Evolutionary conservation across 1,140 invertebrate genomes (phyloP).

Genomic region (Drosophila ambigua): DNA sequence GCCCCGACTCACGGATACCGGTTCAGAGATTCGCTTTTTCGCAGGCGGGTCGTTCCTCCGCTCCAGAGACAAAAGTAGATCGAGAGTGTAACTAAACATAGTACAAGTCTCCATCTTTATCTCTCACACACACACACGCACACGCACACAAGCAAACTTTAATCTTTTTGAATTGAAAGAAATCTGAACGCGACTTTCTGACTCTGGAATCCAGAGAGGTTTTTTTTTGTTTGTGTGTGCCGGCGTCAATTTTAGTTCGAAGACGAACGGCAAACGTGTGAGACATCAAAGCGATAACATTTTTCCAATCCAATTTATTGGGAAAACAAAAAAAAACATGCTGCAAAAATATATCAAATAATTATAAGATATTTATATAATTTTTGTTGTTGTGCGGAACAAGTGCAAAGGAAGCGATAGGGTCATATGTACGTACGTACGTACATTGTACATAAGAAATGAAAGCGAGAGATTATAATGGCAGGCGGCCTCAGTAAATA

Average conservation of each 20-base stretch:
- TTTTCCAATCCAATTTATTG: constrained; percentile 14
- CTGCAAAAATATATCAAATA: too few relatives aligned
- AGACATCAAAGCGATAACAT: constrained; percentile 21
- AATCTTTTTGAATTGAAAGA: constrained; percentile 80
- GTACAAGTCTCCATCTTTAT: constrained; percentile 58
- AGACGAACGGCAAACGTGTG: constrained; percentile 38
- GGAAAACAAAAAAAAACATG: neutral
- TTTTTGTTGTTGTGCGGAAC: too few relatives aligned
- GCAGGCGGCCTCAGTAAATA: constrained; percentile 18
- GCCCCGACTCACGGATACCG: constrained; percentile 50
- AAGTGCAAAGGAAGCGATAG: too few relatives aligned
- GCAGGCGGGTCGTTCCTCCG: constrained; percentile 26
- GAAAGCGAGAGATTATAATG: neutral
- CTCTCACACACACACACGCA: constrained; percentile 22
- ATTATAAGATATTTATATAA: too few relatives aligned
- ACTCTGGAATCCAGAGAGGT: constrained; percentile 20
- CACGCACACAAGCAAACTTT: too few relatives aligned
- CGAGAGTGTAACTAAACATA: constrained; percentile 54
- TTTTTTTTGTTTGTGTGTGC: constrained; percentile 34
- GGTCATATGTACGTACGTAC: too few relatives aligned
- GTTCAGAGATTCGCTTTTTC: constrained; percentile 49
- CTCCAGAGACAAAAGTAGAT: constrained; percentile 33
- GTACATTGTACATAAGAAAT: too few relatives aligned
- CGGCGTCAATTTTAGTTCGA: constrained; percentile 60
- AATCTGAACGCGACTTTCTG: constrained; percentile 65